Evolutionary conservation across 2,888 invertebrate species (phyloP), one percentile per base, ranked within the genome.

Genomic region (Ctena decussata): DNA sequence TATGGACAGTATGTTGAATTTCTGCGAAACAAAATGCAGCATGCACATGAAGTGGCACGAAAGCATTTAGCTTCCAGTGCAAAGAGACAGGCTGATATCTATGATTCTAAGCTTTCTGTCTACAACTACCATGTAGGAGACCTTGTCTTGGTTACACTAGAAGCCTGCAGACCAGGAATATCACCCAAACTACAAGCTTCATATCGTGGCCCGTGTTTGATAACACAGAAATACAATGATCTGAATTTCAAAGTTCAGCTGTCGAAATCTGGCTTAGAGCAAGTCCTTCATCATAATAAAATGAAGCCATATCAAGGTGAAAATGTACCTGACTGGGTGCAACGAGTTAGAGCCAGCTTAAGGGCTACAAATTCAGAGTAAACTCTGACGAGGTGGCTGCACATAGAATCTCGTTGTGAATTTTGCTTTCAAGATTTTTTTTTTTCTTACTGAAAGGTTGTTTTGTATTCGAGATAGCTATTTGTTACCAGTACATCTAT

Each of bases 171-270:
- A 5, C 27, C n/a, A 27, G 57, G 57, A 21, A 5, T 57, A 1
- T 57, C 57, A 1, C 57, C 57, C 2, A 57, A 57, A 21, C 30
- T 57, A 3, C n/a, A n/a, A n/a, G n/a, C n/a, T n/a, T n/a, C n/a
- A n/a, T n/a, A n/a, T n/a, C n/a, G n/a, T n/a, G n/a, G n/a, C n/a
- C n/a, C n/a, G n/a, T n/a, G 57, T 27, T 15, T 57, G 24, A 57
- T 57, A 3, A 27, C 15, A 2, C 8, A 46, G 30, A 57, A 30
- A n/a, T 49, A 49, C 3, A 78, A 71, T 49, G 78, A 71, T 24
- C 71, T 78, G n/a, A 37, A 71, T 5, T 77, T 70, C 24, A 35
- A 77, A 32, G 71, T 78, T 37, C 78, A 78, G 37, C 5, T 53
- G 5, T n/a, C 37, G 8, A 53, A 57, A 18, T 18, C 24, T 39